Base-by-base conservation (phyloP, 2,888 invertebrate genomes). In the Phengaris arion region DNA sequence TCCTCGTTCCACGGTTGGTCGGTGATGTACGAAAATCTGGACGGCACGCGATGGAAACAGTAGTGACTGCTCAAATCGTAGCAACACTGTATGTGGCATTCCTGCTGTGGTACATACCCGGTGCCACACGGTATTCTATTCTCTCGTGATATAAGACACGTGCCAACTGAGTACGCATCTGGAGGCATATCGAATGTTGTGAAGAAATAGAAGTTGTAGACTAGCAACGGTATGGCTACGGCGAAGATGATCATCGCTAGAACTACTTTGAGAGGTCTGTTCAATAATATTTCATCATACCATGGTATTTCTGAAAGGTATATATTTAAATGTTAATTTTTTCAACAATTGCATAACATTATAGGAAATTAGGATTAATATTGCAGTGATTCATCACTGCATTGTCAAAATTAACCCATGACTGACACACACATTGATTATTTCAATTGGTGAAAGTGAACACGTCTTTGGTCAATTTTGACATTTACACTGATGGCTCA, bases 41-140 rank as follows among this genome's bases (percentile, higher is more conserved):
- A 94, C 0, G 95, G 94, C 15, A 91, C 85, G 75, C 94, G 87
- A 78, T 95, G 95, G 79, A 89, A 95, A 80, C 95, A 95, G 35
- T 89, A 76, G n/a, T 84, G 73, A 10, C 83, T 83, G 22, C 82
- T 83, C 2, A 85, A 81, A 77, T 94, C 93, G 82, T 94, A 95
- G 79, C 95, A 95, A 80, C 95, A 95, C 77, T 92, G 89, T 0
- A 82, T 79, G 64, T 88, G 88, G 78, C 95, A 95, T 75, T 90
- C 81, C 0, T 81, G 78, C 12, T 83, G 82, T 0, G 86, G 76
- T 0, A 88, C 81, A 22, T 83, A 81, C 0, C 88, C 91, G 0
- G 79, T n/a, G 3, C 94, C 93, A 77, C 94, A 94, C 0, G 86
- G 85, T 0, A 94, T 80, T 79, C 94, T 85, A 0, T 84, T 80